These are phyloP conservation scores for Andrena flavipes DNA, from an alignment of 2,888 invertebrate species.

Conservation along the genomic window DNA sequence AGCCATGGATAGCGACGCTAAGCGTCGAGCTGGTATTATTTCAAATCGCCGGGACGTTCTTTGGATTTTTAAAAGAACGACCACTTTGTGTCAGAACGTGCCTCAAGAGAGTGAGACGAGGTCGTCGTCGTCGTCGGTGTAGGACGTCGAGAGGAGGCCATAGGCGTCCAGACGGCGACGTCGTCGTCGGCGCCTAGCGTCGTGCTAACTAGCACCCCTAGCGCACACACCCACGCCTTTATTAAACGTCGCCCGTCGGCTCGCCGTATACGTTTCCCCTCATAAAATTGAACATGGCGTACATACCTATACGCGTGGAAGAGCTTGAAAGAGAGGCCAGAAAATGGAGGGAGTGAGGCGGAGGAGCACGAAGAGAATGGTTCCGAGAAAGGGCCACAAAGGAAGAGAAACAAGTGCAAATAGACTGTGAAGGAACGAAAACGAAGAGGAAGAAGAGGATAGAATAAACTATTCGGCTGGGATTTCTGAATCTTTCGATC, in stretches of 20 bases:
- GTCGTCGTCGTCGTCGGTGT: constrained; percentile 61
- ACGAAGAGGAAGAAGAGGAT: background rate
- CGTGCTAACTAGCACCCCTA: constrained; percentile 83
- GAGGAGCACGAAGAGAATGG: constrained; percentile 2
- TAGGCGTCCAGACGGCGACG: constrained; percentile 83
- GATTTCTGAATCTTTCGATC: constrained; percentile 26
- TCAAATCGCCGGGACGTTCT: constrained; percentile 52
- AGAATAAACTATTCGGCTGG: constrained; percentile 8
- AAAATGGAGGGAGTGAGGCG: background rate
- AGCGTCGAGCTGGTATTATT: constrained; percentile 42
- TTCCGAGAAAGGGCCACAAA: background rate
- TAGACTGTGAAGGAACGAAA: background rate
- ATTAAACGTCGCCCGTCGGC: constrained; percentile 74
- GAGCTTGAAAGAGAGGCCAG: constrained; percentile 40
- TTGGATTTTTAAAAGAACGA: constrained; percentile 66
- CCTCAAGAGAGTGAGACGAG: constrained; percentile 69
- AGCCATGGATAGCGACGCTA: background rate
- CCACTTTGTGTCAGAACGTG: constrained; percentile 69
- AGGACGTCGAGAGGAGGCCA: constrained; percentile 74
- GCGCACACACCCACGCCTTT: constrained; percentile 74
- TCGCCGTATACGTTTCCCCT: constrained; percentile 76
- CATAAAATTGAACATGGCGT: constrained; percentile 80
- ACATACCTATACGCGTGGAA: constrained; percentile 68
- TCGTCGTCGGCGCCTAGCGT: constrained; percentile 81
- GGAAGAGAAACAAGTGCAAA: constrained; percentile 6